Evolutionary conservation across 2,113 vertebrate species (phyloP).

Genomic region (Laterallus jamaicensis): DNA sequence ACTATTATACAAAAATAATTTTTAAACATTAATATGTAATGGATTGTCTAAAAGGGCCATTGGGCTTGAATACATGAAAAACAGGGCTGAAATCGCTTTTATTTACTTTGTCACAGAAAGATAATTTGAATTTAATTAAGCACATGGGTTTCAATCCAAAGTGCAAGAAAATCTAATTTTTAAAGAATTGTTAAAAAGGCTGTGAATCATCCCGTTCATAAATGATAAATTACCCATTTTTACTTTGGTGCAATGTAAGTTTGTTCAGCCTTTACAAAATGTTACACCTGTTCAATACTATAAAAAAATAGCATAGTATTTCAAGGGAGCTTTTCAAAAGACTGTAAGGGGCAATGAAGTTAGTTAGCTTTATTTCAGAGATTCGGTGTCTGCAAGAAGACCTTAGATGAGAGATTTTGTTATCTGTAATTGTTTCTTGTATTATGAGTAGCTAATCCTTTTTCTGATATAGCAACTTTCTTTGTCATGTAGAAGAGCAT

Average conservation of each 20-base stretch:
- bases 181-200: background rate
- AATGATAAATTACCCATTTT: background rate
- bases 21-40: background rate
- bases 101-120: background rate
- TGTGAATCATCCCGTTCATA: background rate
- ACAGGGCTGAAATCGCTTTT: background rate
- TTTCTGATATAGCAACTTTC: background rate
- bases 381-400: background rate
- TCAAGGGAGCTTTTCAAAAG: background rate
- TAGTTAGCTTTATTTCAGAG: background rate
- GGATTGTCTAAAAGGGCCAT: background rate
- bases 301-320: background rate
- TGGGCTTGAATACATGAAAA: background rate
- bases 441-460: background rate
- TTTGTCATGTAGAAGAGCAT: background rate
- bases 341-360: background rate
- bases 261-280: background rate
- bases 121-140: background rate
- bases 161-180: background rate
- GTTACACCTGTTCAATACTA: background rate
- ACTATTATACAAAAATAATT: background rate
- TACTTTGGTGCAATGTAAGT: background rate
- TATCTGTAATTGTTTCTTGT: background rate
- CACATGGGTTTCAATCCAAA: background rate
- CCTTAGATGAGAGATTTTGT: background rate